These are phyloP conservation scores for Ophion ellenae DNA, from an alignment of 2,888 invertebrate species.

Conservation along the genomic window DNA sequence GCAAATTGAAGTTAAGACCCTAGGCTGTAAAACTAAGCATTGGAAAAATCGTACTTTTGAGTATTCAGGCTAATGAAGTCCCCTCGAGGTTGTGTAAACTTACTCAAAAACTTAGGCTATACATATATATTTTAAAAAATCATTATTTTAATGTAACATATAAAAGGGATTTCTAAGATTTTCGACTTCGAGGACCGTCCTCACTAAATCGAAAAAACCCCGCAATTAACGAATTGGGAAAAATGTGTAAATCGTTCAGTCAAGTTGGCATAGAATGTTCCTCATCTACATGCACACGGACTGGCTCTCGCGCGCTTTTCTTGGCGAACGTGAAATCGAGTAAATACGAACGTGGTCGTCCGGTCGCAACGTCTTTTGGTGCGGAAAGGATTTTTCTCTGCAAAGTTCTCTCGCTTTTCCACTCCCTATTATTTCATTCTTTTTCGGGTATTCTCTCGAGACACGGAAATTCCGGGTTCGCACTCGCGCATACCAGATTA, in stretches of 20 bases:
- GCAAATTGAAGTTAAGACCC: not conserved
- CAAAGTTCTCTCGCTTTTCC: constrained; percentile 15
- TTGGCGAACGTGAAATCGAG: constrained; percentile 69
- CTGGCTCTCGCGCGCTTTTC: constrained; percentile 61
- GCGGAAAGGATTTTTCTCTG: constrained; percentile 58
- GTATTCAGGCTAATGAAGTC: no score
- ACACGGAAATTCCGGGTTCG: constrained; percentile 46
- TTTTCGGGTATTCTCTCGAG: constrained; percentile 22
- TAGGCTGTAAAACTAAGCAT: not conserved
- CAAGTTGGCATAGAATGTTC: not conserved
- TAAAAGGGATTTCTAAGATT: no score
- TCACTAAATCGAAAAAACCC: not conserved
- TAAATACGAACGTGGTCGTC: constrained; percentile 69
- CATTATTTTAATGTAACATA: no score
- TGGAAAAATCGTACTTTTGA: not conserved
- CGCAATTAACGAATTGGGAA: not conserved
- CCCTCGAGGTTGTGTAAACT: not conserved
- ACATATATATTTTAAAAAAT: no score
- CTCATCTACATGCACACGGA: not conserved
- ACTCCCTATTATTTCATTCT: constrained; percentile 36
- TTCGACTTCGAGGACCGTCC: no score
- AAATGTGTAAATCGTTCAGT: not conserved
- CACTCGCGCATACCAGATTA: constrained; percentile 43
- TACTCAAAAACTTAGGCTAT: not conserved
- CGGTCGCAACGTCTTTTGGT: constrained; percentile 51